Conservation (phyloP, 2,797 vertebrate genomes). For the Echiichthys vipera region DNA sequence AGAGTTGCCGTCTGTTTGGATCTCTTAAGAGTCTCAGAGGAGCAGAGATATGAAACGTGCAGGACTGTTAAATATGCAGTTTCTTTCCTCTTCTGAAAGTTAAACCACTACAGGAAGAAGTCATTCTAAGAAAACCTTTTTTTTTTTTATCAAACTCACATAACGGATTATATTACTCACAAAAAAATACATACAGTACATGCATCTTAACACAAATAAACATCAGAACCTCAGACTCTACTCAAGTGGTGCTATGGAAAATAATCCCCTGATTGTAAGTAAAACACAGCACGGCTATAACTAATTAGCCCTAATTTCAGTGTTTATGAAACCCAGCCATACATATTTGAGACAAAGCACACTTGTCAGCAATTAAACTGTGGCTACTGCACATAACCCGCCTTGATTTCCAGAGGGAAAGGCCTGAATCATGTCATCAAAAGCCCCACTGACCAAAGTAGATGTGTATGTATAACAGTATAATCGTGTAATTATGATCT, state of each 20-base stretch:
- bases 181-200: conserved; percentile 20
- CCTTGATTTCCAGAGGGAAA: conserved; percentile 43
- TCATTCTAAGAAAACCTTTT: conserved; percentile 18
- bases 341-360: conserved; percentile 47
- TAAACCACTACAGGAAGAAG: conserved; percentile 4
- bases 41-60: conserved; percentile 9
- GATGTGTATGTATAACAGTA: conserved; percentile 3
- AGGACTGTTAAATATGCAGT: neutral
- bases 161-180: conserved; percentile 14
- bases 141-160: conserved; percentile 2
- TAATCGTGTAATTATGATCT: conserved; percentile 21
- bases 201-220: conserved; percentile 50
- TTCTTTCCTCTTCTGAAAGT: conserved; percentile 6
- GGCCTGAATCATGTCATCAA: conserved; percentile 26
- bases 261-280: conserved; percentile 61
- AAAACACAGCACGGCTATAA: conserved; percentile 61
- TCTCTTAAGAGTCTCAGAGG: conserved; percentile 27
- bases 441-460: conserved; percentile 14
- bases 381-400: conserved; percentile 47
- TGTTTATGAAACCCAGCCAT: conserved; percentile 40
- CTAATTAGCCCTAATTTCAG: conserved; percentile 40
- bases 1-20: conserved; percentile 23
- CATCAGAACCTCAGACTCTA: conserved; percentile 20
- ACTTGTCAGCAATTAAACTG: conserved; percentile 58
- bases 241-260: conserved; percentile 34